These are phyloP conservation scores for Neria commutata DNA, from an alignment of 2,888 invertebrate species.

Conservation along the genomic window DNA sequence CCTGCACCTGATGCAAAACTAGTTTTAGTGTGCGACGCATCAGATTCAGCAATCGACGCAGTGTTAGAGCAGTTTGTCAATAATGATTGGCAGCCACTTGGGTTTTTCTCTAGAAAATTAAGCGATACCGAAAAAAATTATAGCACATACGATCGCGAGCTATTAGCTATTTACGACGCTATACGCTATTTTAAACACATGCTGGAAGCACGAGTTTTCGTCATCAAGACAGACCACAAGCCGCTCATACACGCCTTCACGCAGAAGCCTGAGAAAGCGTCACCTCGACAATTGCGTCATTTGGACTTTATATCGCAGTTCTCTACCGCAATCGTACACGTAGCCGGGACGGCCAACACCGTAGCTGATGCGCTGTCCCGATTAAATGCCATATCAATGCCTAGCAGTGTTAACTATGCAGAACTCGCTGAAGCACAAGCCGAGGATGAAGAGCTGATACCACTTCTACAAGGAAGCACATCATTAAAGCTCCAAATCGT, in stretches of 20 bases:
- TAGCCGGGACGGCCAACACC: constrained; percentile 27
- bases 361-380: constrained; percentile 35
- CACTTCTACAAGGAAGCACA: constrained; percentile 11
- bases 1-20: constrained; percentile 14
- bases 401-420: constrained; percentile 7
- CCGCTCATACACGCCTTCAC: constrained; percentile 44
- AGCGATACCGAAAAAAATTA: constrained; percentile 9
- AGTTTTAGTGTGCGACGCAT: constrained; percentile 14
- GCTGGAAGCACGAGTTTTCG: constrained; percentile 28
- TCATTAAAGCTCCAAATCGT: constrained; percentile 17
- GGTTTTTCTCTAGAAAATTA: constrained; percentile 22
- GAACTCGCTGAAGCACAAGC: constrained; percentile 17
- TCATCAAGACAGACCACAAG: constrained; percentile 34
- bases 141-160: constrained; percentile 27
- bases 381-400: constrained; percentile 6
- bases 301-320: constrained; percentile 44
- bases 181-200: constrained; percentile 39
- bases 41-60: constrained; percentile 6
- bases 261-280: constrained; percentile 42
- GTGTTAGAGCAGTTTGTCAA: constrained; percentile 14
- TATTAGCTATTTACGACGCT: constrained; percentile 23
- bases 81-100: constrained; percentile 14
- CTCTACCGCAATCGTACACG: constrained; percentile 19
- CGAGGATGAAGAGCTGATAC: constrained; percentile 14
- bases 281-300: constrained; percentile 51